Conservation (phyloP, 1,140 invertebrate genomes). For the Tetranychus cinnabarinus region DNA sequence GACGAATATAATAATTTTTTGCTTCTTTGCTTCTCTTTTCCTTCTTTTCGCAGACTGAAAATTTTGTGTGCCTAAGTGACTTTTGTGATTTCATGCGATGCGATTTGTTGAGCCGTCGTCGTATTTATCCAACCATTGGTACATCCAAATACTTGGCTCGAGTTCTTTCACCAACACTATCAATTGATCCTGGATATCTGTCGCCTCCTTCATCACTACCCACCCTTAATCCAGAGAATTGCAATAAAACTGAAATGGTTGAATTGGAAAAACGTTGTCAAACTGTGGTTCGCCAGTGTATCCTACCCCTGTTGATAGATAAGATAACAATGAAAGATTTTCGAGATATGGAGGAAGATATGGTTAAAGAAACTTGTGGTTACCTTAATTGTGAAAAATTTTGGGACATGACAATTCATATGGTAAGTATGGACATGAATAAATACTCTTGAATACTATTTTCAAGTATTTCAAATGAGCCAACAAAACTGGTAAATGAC, state of each 20-base stretch:
- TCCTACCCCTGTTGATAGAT: constrained; percentile 39
- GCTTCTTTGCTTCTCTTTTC: not conserved
- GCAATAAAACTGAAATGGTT: constrained; percentile 1
- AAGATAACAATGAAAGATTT: constrained; percentile 56
- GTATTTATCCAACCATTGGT: no score
- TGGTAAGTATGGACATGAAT: constrained; percentile 19
- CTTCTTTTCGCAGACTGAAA: constrained; percentile 40
- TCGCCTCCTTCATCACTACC: no score
- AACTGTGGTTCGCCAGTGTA: constrained; percentile 42
- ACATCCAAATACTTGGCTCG: no score
- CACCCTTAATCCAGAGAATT: not conserved
- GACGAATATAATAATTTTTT: no score
- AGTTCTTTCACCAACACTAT: no score
- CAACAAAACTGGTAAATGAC: not conserved
- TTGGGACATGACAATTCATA: constrained; percentile 51
- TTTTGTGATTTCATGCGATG: constrained; percentile 88
- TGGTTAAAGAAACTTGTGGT: constrained; percentile 66
- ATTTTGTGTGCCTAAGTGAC: constrained; percentile 68
- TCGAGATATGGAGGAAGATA: constrained; percentile 59
- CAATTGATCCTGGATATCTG: no score
- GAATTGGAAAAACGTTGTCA: constrained; percentile 15
- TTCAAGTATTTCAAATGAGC: not conserved
- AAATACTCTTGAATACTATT: not conserved
- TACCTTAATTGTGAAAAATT: constrained; percentile 72
- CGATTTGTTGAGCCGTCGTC: constrained; percentile 35